Percentiles rank a stretch among this genome's conserved stretches.
These are phyloP conservation scores for Bibio marci DNA, from an alignment of 2,888 invertebrate genomes.

Conservation along the genomic window DNA sequence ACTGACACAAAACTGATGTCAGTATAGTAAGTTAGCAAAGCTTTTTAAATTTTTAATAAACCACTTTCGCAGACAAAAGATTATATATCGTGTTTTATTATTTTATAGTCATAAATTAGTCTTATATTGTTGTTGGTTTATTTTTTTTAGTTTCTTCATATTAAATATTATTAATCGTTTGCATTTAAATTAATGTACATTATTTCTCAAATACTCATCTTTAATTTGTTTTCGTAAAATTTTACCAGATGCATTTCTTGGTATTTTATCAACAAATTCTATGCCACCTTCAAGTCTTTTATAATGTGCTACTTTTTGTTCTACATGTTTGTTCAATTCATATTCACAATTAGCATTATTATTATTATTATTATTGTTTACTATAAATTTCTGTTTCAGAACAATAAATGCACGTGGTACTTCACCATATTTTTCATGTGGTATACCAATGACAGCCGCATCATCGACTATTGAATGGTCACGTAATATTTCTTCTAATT, in stretches of 20 bases:
- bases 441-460: conserved; percentile 66
- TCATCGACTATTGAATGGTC: conserved; percentile 49
- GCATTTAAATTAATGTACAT: too few relatives aligned
- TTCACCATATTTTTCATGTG: conserved; percentile 51
- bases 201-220: conserved; percentile 17
- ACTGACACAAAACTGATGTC: too few relatives aligned
- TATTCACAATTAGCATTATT: conserved; percentile 18
- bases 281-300: conserved; percentile 57
- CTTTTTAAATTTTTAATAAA: too few relatives aligned
- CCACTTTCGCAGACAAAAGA: too few relatives aligned
- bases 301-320: conserved; percentile 51
- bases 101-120: too few relatives aligned
- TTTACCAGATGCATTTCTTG: conserved; percentile 63
- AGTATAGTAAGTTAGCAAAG: too few relatives aligned
- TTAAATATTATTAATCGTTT: too few relatives aligned
- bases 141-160: too few relatives aligned
- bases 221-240: conserved; percentile 46
- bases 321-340: conserved; percentile 43
- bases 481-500: conserved; percentile 43
- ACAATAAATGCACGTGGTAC: conserved; percentile 59
- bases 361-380: conserved; percentile 15
- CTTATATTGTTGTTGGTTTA: too few relatives aligned
- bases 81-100: too few relatives aligned
- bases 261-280: conserved; percentile 46
- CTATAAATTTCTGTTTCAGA: conserved; percentile 28